Conservation (phyloP, 2,888 invertebrate genomes). For the Caenorhabditis drosophilae region DNA sequence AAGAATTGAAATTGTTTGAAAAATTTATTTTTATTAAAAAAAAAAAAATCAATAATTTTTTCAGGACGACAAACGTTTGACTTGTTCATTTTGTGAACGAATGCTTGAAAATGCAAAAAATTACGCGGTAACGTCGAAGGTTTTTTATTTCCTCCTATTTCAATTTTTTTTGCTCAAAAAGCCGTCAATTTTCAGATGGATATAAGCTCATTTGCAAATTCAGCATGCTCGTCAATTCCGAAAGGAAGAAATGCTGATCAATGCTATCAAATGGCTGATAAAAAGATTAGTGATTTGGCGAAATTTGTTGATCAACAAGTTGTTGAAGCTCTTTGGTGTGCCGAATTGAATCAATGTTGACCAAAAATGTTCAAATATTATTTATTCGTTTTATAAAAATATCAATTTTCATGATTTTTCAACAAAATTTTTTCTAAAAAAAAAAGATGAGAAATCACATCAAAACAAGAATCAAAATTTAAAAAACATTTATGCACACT, state of each 20-base stretch:
- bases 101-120: conserved; percentile 62
- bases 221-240: conserved; percentile 45
- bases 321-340: conserved; percentile 62
- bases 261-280: conserved; percentile 60
- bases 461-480: no score
- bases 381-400: neutral
- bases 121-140: conserved; percentile 59
- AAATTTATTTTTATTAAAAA: neutral
- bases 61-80: conserved; percentile 54
- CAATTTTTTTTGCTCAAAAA: neutral
- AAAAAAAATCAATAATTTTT: conserved; percentile 3
- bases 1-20: conserved; percentile 24
- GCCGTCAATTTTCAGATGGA: conserved; percentile 46
- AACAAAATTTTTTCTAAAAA: no score
- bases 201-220: conserved; percentile 58
- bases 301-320: conserved; percentile 63
- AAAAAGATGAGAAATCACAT: no score
- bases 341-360: conserved; percentile 57
- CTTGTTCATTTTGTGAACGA: conserved; percentile 60
- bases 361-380: neutral
- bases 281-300: conserved; percentile 58
- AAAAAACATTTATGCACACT: no score
- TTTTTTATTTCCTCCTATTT: no score
- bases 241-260: conserved; percentile 49
- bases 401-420: neutral